Base-by-base conservation (phyloP, 2,888 invertebrate species). In the Gnatocerus cornutus region DNA sequence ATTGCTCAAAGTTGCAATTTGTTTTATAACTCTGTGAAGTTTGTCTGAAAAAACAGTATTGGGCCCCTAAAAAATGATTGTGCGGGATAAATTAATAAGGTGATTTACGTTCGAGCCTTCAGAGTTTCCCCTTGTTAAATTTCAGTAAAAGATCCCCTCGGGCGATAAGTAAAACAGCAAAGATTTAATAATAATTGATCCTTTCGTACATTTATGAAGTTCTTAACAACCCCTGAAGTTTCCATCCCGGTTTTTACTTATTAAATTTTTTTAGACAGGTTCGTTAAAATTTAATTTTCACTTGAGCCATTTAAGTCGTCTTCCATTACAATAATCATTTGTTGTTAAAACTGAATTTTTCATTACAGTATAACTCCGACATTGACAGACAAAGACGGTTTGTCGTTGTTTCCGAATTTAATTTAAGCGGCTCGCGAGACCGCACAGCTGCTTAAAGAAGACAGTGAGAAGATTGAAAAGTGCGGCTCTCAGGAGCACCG, bases 171-270 rank as follows among this genome's bases (percentile, higher is more conserved):
- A 50, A 61, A 50, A 61, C 50, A 48, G 37, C 33, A 33, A 10
- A 12, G 39, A 50, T 48, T 61, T 61, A 50, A 59, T 59, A 59
- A 59, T 59, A 59, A 61, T 61, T 61, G 61, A 61, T 61, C 61
- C 33, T 30, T 50, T 10, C 46, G 10, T 50, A 21, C 48, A 61
- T 61, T 61, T 41, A 41, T 41, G 48, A 61, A 61, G 48, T 61
- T 50, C 21, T 33, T 61, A 61, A 61, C 21, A 48, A 61, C 39
- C 30, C 50, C 48, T 4, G 13, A 61, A 61, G 37, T 61, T 61
- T 61, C 29, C n/a, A 50, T 33, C 37, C 16, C 16, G 37, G 13
- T 50, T 37, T 61, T 29, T 30, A 21, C 50, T 61, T 61, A 48
- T 48, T 48, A 48, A 46, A 61, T 39, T 61, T 61, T 21, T 21